Evolutionary conservation across 2,113 vertebrate species (phyloP), one percentile per base, ranked within the genome.

Genomic region (Rattus rattus): DNA sequence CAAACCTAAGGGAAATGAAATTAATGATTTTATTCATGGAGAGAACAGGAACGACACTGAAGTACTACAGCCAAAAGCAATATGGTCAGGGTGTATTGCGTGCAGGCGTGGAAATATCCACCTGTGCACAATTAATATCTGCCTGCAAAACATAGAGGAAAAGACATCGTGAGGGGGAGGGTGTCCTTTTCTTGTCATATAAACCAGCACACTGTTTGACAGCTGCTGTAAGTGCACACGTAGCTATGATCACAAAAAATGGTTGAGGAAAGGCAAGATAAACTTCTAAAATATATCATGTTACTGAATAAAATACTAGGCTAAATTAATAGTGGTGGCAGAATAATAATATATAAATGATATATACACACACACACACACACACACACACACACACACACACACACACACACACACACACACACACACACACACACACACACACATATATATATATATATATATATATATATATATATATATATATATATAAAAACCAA

Each of bases 1-100:
- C 94, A 96, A 85, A 92, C 86, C 39, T 85, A 93, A 92, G 47
- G 67, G 39, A 97, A 96, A 86, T 54, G 20, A 69, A 77, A 95
- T 72, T 11, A 36, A 61, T 76, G 39, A 73, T 36, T 86, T 81
- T 90, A 89, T 72, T 83, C 43, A 75, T 5, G 17, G 65, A 47
- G 39, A 65, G 65, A 85, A 6, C 59, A 49, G 47, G 5, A 33
- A n/a, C 5, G 24, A 36, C 43, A 49, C 4, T 14, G 63, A 86
- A 33, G 19, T 17, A 19, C 28, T 67, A 36, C 43, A 3, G 4
- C 3, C 7, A 49, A 49, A 49, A 20, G 9, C 3, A 67, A 7
- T 24, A 36, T 13, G 47, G 16, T 49, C 28, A n/a, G 12, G 5
- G 85, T 52, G 52, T 7, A n/a, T 52, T 52, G 22, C 7, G 36